Conservation (phyloP, 1,140 invertebrate genomes). For the Drosophila cardini region DNA sequence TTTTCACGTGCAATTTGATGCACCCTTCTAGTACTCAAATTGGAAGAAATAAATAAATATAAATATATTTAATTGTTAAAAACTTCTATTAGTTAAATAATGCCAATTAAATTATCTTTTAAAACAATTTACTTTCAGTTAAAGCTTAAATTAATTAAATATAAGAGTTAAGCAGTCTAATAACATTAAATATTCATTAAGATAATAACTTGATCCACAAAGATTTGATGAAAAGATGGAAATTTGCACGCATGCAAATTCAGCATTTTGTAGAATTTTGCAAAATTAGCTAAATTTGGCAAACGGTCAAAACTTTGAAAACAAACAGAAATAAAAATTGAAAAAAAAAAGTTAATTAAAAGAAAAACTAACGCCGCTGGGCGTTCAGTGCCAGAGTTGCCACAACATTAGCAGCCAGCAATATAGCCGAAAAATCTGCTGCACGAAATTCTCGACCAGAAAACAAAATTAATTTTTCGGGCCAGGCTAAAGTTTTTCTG, state of each 20-base stretch:
- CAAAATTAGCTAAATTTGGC: conserved; percentile 39
- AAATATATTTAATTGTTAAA: too few relatives aligned
- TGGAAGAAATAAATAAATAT: too few relatives aligned
- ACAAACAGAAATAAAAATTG: conserved; percentile 8
- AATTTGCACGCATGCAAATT: not conserved
- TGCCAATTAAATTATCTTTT: too few relatives aligned
- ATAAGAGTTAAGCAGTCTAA: not conserved
- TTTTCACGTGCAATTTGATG: conserved; percentile 2
- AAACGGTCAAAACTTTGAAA: conserved; percentile 38
- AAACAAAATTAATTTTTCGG: conserved; percentile 77
- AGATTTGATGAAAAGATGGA: not conserved
- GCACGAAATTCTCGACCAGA: conserved; percentile 54
- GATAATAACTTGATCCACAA: not conserved
- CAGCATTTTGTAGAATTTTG: conserved; percentile 25
- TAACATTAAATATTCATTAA: not conserved
- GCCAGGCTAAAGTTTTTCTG: conserved; percentile 62
- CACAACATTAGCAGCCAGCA: conserved; percentile 71
- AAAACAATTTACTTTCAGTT: too few relatives aligned
- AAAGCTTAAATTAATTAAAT: too few relatives aligned
- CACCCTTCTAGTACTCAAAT: too few relatives aligned
- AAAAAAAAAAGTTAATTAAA: conserved; percentile 70
- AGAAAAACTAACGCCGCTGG: conserved; percentile 65
- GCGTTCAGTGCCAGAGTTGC: conserved; percentile 35
- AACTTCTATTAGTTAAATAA: too few relatives aligned
- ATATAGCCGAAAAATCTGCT: conserved; percentile 69